Base-by-base conservation (phyloP, 2,888 invertebrate genomes). In the Chalcis sispes region DNA sequence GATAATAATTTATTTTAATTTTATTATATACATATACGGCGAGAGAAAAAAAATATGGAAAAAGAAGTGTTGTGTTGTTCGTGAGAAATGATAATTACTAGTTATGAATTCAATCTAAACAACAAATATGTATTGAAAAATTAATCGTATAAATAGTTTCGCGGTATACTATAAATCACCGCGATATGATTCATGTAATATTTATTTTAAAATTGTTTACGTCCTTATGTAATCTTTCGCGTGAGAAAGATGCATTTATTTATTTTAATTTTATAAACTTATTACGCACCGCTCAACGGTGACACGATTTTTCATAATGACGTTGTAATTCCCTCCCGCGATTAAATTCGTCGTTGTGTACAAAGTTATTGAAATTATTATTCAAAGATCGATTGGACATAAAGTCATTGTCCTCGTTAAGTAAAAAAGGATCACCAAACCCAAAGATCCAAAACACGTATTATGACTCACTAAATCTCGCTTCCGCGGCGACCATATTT, bases 161-260 rank as follows among this genome's bases (percentile, higher is more conserved):
- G 15, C 42, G 8, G 13, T 15, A 18, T n/a, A n/a, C 4, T 27
- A 46, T 20, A 48, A 50, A 64, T 67, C 42, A 20, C 27, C 58
- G 23, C 46, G n/a, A n/a, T 15, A 18, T 61, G 73, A 67, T 32
- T 73, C 73, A 73, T 15, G 2, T 13, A 15, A 7, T 58, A 73
- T 67, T 42, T 46, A 61, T 67, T 59, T 59, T 42, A 23, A 29
- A 50, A 52, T 52, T 67, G 66, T 67, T 67, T 66, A 61, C 66
- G 54, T 61, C 54, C 73, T 61, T 59, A 61, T 73, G 61, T 52
- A 73, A 73, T 66, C 59, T 1, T 20, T 27, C 2, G 27, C 15
- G 8, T 46, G 23, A 69, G 58, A 32, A 27, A 59, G 32, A 32
- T 5, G 32, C 3, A 18, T 50, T 27, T 23, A 36, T 25, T 59